These are phyloP conservation scores for Eulemur macaco DNA, from an alignment of 2,113 vertebrate genomes.

Conservation along the genomic window DNA sequence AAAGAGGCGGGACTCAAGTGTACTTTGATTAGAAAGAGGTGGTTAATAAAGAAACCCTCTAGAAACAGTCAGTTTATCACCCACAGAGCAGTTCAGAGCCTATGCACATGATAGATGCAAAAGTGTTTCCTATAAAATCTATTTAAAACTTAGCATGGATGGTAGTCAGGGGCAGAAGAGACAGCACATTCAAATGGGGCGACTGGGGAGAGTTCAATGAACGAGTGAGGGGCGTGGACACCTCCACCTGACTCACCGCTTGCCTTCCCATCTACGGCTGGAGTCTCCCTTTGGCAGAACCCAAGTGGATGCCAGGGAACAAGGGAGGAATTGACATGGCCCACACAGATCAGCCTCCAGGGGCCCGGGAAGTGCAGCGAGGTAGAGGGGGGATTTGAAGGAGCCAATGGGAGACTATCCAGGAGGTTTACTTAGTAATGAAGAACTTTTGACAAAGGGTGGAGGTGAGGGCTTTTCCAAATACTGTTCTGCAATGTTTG, in stretches of 20 bases:
- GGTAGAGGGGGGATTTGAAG: background rate
- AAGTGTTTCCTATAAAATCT: constrained; percentile 4
- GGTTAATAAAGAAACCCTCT: background rate
- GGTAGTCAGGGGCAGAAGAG: background rate
- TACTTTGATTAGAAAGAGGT: background rate
- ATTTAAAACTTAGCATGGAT: background rate
- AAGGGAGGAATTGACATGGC: background rate
- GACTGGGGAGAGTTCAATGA: background rate
- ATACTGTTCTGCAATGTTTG: background rate
- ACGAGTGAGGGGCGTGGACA: background rate
- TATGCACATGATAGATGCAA: background rate
- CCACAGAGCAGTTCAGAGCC: background rate
- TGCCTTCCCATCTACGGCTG: background rate
- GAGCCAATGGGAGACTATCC: background rate
- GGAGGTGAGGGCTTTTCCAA: background rate
- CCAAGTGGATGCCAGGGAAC: background rate
- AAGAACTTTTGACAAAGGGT: background rate
- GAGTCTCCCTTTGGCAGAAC: background rate
- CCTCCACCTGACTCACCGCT: background rate
- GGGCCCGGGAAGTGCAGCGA: background rate
- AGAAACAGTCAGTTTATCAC: background rate
- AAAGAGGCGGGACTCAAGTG: background rate
- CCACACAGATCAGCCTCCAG: background rate
- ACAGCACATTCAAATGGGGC: background rate
- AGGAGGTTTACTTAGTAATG: background rate